A percentile compares a stretch with the other conserved stretches of the same genome.
Evolutionary conservation across 1,140 invertebrate genomes (phyloP).

Genomic region (Psilanteris sp.): DNA sequence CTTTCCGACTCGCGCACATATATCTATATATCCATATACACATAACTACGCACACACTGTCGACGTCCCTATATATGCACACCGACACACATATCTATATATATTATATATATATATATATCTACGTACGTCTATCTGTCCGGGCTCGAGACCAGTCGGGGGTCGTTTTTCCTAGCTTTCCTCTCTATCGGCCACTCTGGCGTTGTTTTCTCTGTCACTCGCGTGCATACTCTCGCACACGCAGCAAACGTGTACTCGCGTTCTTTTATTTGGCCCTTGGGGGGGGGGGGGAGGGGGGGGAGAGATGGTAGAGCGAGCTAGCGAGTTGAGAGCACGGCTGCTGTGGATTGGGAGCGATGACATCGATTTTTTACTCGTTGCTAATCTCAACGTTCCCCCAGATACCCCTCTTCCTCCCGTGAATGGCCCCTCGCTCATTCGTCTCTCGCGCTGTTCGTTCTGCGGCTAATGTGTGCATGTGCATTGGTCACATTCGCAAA

Average conservation of each 20-base stretch:
- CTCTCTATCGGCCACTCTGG: conserved; percentile 30
- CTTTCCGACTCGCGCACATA: conserved; percentile 62
- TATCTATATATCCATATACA: conserved; percentile 62
- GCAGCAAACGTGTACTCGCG: conserved; percentile 68
- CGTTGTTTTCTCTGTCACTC: conserved; percentile 44
- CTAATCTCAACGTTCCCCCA: conserved; percentile 74
- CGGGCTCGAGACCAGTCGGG: conserved; percentile 51
- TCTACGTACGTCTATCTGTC: conserved; percentile 15
- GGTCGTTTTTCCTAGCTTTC: conserved; percentile 69
- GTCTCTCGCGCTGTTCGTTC: conserved; percentile 65
- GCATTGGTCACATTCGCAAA: conserved; percentile 73
- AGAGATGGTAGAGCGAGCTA: conserved; percentile 40
- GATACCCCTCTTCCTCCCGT: conserved; percentile 26
- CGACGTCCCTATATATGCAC: conserved; percentile 24
- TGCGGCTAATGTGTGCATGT: conserved; percentile 70
- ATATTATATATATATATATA: conserved; percentile 9
- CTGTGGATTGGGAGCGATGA: conserved; percentile 74
- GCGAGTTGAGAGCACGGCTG: conserved; percentile 65
- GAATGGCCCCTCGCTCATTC: conserved; percentile 28
- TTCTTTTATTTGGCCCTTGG: conserved; percentile 72
- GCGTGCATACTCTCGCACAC: conserved; percentile 42
- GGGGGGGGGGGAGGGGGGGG: conserved; percentile 61
- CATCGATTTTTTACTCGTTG: conserved; percentile 76
- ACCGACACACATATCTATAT: conserved; percentile 9
- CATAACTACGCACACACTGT: too few relatives aligned